These are phyloP conservation scores for Chloromyia formosa DNA, from an alignment of 2,888 invertebrate genomes.

Conservation along the genomic window DNA sequence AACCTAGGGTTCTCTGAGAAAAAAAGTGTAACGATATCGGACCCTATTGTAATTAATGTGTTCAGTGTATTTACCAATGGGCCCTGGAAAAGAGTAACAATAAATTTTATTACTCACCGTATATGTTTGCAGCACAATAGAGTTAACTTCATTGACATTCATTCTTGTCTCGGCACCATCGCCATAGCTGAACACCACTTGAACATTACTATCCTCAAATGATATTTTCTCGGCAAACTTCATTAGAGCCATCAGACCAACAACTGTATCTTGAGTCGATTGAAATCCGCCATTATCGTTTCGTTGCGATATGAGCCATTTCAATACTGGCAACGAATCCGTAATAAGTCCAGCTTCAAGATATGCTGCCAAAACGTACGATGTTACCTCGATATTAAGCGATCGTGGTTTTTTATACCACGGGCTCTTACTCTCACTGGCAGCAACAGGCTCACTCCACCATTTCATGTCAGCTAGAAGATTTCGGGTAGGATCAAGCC, in stretches of 20 bases:
- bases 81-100: too few species aligned
- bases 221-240: slow-evolving; percentile 67
- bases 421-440: slow-evolving; percentile 70
- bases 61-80: too few species aligned
- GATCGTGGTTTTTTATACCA: slow-evolving; percentile 75
- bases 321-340: slow-evolving; percentile 68
- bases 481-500: not conserved
- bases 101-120: slow-evolving; percentile 66
- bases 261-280: slow-evolving; percentile 81
- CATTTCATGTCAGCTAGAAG: slow-evolving; percentile 72
- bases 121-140: slow-evolving; percentile 83
- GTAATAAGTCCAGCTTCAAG: slow-evolving; percentile 64
- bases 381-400: slow-evolving; percentile 81
- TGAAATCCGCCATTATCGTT: slow-evolving; percentile 76
- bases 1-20: too few species aligned
- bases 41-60: too few species aligned
- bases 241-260: slow-evolving; percentile 76
- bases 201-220: slow-evolving; percentile 65
- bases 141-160: slow-evolving; percentile 79
- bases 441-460: slow-evolving; percentile 78
- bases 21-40: too few species aligned
- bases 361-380: slow-evolving; percentile 84
- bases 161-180: slow-evolving; percentile 65
- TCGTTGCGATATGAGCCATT: slow-evolving; percentile 78
- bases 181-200: slow-evolving; percentile 68